These are phyloP conservation scores for Atherinosoma microstoma DNA, from an alignment of 2,797 vertebrate genomes.

Conservation along the genomic window DNA sequence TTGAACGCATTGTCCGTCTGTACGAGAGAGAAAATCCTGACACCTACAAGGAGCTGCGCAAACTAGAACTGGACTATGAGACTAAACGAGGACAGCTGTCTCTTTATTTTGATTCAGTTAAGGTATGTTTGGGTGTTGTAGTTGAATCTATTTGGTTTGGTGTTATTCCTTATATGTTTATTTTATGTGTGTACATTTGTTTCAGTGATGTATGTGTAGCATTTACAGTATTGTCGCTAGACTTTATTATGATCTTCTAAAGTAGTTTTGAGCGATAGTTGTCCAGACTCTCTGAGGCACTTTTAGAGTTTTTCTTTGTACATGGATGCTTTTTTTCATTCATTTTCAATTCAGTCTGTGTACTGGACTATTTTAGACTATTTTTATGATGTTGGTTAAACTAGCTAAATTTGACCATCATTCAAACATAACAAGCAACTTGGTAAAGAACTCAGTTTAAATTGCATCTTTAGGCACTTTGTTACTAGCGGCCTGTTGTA, in stretches of 20 bases:
- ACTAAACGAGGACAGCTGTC: conserved; percentile 94
- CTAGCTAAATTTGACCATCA: not conserved
- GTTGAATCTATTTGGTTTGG: not conserved
- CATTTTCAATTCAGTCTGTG: not conserved
- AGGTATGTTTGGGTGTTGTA: conserved; percentile 68
- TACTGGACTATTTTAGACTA: not conserved
- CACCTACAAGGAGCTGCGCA: conserved; percentile 95
- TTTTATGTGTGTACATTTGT: not conserved
- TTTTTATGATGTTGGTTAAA: not conserved
- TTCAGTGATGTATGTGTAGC: not conserved
- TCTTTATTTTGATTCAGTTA: conserved; percentile 87
- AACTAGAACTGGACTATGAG: conserved; percentile 95
- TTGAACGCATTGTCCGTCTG: conserved; percentile 93
- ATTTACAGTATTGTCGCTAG: not conserved
- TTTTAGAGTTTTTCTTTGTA: not conserved
- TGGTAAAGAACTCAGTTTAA: not conserved
- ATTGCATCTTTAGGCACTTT: too few relatives aligned
- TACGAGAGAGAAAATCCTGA: conserved; percentile 98
- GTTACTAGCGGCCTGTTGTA: too few relatives aligned
- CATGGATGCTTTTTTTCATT: not conserved
- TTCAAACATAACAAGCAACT: not conserved
- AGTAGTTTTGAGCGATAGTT: not conserved
- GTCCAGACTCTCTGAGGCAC: not conserved
- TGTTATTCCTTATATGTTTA: not conserved
- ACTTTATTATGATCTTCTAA: not conserved